Conservation (phyloP, 1,140 invertebrate genomes). For the Megalopta genalis region DNA sequence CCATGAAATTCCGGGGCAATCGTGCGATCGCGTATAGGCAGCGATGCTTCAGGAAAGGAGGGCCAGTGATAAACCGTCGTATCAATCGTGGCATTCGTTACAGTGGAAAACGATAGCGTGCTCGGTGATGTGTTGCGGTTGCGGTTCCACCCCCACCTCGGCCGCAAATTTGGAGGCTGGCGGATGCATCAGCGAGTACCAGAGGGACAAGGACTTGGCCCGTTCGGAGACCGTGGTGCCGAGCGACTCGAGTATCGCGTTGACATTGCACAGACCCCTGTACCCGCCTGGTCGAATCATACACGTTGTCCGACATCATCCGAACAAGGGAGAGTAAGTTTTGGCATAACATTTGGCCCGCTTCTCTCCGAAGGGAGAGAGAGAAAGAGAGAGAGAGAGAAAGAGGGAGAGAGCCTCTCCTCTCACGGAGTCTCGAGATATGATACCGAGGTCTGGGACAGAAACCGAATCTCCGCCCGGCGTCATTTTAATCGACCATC, state of each 20-base stretch:
- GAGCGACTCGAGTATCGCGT: slow-evolving; percentile 86
- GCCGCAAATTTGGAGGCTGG: slow-evolving; percentile 84
- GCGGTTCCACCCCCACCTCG: slow-evolving; percentile 84
- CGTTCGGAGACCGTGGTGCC: slow-evolving; percentile 84
- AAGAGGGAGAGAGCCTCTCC: no score
- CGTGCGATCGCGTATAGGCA: neutral
- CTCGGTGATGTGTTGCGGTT: slow-evolving; percentile 90
- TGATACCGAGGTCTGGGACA: no score
- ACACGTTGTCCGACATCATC: slow-evolving; percentile 94
- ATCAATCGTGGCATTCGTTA: slow-evolving; percentile 38
- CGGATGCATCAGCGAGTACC: slow-evolving; percentile 84
- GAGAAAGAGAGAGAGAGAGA: no score
- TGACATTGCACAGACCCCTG: slow-evolving; percentile 90
- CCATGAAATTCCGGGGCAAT: no score
- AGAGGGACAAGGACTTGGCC: slow-evolving; percentile 82
- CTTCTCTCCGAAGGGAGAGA: no score
- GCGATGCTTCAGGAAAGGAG: neutral
- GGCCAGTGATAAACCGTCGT: neutral
- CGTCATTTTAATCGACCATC: slow-evolving; percentile 21
- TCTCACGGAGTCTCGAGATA: no score
- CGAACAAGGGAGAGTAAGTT: slow-evolving; percentile 89
- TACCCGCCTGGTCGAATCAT: slow-evolving; percentile 94
- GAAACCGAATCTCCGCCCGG: no score
- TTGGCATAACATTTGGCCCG: neutral
- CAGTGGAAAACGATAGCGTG: slow-evolving; percentile 95